phyloP scores from a whole-genome alignment of 2,113 vertebrate species.

The Tyto alba region DNA sequence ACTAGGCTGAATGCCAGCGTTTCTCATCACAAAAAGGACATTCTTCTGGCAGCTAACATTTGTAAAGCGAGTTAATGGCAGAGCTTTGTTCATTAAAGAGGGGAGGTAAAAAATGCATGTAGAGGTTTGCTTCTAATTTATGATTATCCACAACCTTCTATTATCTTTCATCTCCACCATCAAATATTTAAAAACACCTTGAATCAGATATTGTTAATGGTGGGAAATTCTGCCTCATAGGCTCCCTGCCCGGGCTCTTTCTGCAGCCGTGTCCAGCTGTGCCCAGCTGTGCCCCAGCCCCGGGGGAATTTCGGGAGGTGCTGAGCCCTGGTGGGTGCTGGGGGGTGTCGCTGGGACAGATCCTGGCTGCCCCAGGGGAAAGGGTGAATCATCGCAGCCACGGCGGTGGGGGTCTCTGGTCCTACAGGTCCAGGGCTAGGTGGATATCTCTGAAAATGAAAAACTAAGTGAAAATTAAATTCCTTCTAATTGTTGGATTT shows the following conservation, averaged over 20 bases:
- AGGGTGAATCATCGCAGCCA: accelerated
- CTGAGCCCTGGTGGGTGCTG: no score
- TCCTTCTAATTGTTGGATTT: not conserved
- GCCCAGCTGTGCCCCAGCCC: not conserved
- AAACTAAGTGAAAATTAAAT: not conserved
- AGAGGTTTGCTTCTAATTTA: not conserved
- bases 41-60: not conserved
- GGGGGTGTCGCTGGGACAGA: not conserved
- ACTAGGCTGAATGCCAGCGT: not conserved
- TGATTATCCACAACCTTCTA: not conserved
- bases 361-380: not conserved
- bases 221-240: accelerated
- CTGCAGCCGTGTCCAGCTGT: not conserved
- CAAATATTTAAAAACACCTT: not conserved
- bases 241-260: not conserved
- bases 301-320: no score
- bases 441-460: not conserved
- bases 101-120: not conserved
- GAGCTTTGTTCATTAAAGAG: not conserved
- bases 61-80: not conserved
- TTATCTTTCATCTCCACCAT: not conserved
- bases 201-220: accelerated
- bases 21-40: not conserved
- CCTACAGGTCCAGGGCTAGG: no score
- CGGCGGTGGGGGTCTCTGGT: no score